Evolutionary conservation across 2,888 invertebrate genomes (phyloP).

Genomic region (Danaus chrysippus): DNA sequence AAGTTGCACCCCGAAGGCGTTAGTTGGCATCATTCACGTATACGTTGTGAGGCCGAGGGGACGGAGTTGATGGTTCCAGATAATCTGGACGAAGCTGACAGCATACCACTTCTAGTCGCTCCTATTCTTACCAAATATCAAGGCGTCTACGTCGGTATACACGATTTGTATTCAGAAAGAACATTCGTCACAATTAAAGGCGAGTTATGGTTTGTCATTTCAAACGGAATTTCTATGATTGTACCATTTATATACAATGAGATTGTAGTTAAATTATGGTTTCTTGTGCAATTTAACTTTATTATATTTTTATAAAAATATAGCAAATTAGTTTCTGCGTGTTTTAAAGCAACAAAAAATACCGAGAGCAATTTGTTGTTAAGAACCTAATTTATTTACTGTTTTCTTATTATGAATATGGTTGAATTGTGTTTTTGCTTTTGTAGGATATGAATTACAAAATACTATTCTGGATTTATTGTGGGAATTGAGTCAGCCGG

Average conservation of each 20-base stretch:
- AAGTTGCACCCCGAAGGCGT: conserved; percentile 43
- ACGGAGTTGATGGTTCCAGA: conserved; percentile 45
- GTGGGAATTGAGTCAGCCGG: conserved; percentile 46
- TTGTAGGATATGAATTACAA: conserved; percentile 40
- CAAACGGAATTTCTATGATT: no score
- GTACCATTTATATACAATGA: no score
- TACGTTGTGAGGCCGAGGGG: conserved; percentile 49
- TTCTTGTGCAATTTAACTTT: no score
- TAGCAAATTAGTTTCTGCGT: no score
- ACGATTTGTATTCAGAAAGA: conserved; percentile 50
- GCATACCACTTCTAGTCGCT: conserved; percentile 42
- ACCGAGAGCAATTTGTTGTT: no score
- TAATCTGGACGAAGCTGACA: conserved; percentile 48
- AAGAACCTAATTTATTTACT: no score
- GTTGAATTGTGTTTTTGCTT: not conserved
- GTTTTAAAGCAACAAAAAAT: no score
- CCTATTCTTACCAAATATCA: conserved; percentile 40
- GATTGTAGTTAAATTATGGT: no score
- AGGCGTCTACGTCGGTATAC: conserved; percentile 49
- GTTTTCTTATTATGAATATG: no score
- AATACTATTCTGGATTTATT: conserved; percentile 46
- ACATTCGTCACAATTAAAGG: conserved; percentile 47
- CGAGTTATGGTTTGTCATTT: conserved; percentile 23
- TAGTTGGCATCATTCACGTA: conserved; percentile 42
- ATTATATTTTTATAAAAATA: no score